Conservation (phyloP, 2,888 invertebrate species). For the Dasysyrphus tricinctus region DNA sequence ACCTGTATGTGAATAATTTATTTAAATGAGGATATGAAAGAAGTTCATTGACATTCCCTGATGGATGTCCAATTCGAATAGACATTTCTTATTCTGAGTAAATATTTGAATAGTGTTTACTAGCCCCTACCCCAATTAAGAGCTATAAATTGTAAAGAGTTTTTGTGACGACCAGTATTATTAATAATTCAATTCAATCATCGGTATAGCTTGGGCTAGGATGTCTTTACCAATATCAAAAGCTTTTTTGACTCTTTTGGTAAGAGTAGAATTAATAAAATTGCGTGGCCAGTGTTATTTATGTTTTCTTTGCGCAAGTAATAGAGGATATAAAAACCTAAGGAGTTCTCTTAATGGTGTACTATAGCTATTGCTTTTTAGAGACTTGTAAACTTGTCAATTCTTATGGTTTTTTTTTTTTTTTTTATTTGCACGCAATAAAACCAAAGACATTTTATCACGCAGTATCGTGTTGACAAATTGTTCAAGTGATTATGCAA, state of each 20-base stretch:
- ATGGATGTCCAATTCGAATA: background rate
- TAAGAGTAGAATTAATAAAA: background rate
- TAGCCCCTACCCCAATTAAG: background rate
- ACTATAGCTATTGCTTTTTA: background rate
- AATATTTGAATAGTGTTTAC: slow-evolving; percentile 60
- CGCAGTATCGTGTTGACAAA: slow-evolving; percentile 38
- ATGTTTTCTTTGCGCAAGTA: background rate
- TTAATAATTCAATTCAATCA: slow-evolving; percentile 47
- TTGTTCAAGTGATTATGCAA: slow-evolving; percentile 29
- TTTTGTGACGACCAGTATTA: slow-evolving; percentile 2
- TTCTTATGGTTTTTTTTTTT: background rate
- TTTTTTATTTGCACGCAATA: slow-evolving; percentile 30
- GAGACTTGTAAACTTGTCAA: slow-evolving; percentile 25
- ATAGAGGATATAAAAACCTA: slow-evolving; percentile 26
- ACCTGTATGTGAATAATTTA: background rate
- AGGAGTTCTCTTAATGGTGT: slow-evolving; percentile 19
- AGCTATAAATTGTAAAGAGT: slow-evolving; percentile 19
- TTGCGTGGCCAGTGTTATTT: slow-evolving; percentile 30
- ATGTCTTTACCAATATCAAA: background rate
- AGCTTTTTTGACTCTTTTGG: background rate
- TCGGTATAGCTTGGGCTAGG: background rate
- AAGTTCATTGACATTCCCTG: no score
- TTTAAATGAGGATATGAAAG: no score
- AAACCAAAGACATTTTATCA: background rate
- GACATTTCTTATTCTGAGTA: slow-evolving; percentile 46